Base-by-base conservation (phyloP, 2,888 invertebrate species). In the Diaperis boleti region DNA sequence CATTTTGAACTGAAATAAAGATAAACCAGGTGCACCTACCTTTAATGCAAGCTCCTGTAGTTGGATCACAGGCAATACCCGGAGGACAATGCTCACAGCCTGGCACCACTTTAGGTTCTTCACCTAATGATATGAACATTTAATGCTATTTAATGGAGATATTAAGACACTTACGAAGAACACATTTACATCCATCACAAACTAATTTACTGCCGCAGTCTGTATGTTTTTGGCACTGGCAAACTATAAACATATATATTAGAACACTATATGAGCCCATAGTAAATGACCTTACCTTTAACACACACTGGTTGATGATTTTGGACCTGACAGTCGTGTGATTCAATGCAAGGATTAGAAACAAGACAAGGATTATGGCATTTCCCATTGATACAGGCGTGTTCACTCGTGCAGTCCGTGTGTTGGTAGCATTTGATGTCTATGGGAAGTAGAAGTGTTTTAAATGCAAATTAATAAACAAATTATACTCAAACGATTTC, bases 281-380 rank as follows among this genome's bases (percentile, higher is more conserved):
- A 42, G 10, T 37, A 2, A 22, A n/a, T 17, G 47, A 39, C 42
- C 47, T 20, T 83, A 90, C 94, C 92, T 85, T 89, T 89, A 33
- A 90, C 88, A 78, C 95, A 95, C 63, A 92, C 89, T 5, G 94
- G 91, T 77, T 91, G 90, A 79, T 95, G 95, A 73, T 92, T 85
- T 73, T 91, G 85, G 41, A 95, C 92, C 72, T 90, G 89, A 77
- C 95, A 95, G 70, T 92, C 90, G 73, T 94, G 92, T 49, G 88
- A 87, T 37, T 84, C 81, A 17, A 86, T 82, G 77, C 95, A 95
- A 1, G 92, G 93, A 67, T 92, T 89, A 15, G 84, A 87, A 78
- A 85, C 84, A 8, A 87, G 85, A 80, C 95, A 95, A 14, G 95
- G 95, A 81, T 94, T 93, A 64, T 89, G 86, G 76, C 95, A 95